Evolutionary conservation across 2,888 invertebrate genomes (phyloP), one percentile per base, ranked within the genome.

Genomic region (Augiades crinisus): DNA sequence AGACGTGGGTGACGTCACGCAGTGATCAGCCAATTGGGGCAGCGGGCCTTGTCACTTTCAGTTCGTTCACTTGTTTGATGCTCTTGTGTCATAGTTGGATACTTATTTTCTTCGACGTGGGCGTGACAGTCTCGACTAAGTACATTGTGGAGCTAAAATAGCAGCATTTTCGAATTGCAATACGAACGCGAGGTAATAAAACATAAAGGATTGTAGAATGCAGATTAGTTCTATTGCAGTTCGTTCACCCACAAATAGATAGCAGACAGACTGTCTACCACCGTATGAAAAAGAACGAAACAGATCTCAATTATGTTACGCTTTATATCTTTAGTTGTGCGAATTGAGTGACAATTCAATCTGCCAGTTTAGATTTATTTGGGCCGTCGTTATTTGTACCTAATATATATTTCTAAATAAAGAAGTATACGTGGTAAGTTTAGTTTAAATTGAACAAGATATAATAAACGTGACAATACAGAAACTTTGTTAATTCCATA

Each of bases 1-100:
- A 49, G 49, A 49, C 49, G 78, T 87, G 41, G 84, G 86, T 88
- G 85, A 85, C 85, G 87, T 86, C 82, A 86, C 62, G 34, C 56
- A 60, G 59, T 68, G 71, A 72, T 54, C 67, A 60, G 80, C 81
- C 84, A 85, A 84, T 81, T 81, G 74, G 82, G 76, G 60, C 80
- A 78, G 61, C 67, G 66, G 69, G 67, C 65, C 66, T 70, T 56
- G 51, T 49, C 53, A 69, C 49, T 70, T 67, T 67, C 67, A 62
- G 67, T 68, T 61, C 65, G 64, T 68, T 70, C 66, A 64, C 67
- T 67, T 47, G 50, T 55, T 44, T 43, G 47, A 47, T 12, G 47
- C 57, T 50, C 58, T 59, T 61, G 57, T 59, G 41, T 50, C 41
- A 40, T 21, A 16, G 31, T 34, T 49, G 17, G 16, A 16, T 13